Percentiles rank a stretch among this genome's conserved stretches.
These are phyloP conservation scores for Eulemur coronatus DNA, from an alignment of 2,797 vertebrate genomes.

Conservation along the genomic window DNA sequence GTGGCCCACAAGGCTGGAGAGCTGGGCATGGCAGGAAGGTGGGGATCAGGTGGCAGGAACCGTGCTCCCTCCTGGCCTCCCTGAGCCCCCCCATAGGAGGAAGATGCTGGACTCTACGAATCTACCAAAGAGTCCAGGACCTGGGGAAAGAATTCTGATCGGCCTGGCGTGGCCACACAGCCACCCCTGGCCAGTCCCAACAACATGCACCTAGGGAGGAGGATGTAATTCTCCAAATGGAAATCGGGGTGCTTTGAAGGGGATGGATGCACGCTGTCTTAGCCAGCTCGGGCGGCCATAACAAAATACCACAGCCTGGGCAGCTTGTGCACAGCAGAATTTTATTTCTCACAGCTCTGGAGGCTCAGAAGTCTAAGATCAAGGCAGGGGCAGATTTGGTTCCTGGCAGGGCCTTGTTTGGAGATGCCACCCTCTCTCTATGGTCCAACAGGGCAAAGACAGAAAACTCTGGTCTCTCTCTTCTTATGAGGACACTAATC, in stretches of 20 bases:
- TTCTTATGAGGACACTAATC: not conserved
- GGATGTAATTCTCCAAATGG: not conserved
- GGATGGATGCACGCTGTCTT: not conserved
- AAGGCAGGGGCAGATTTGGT: accelerated
- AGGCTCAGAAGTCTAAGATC: not conserved
- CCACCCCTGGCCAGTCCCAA: not conserved
- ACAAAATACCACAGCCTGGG: not conserved
- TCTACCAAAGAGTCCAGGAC: not conserved
- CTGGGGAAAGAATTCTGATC: not conserved
- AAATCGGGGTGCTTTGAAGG: not conserved
- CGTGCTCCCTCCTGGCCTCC: not conserved
- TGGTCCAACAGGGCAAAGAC: not conserved
- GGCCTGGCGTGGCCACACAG: not conserved
- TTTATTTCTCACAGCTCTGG: not conserved
- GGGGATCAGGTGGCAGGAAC: not conserved
- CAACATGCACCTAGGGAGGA: not conserved
- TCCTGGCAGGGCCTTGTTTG: not conserved
- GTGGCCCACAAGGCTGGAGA: not conserved
- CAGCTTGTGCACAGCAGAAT: not conserved
- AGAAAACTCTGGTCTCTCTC: not conserved
- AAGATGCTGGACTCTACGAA: not conserved
- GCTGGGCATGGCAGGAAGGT: accelerated
- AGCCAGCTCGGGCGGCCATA: not conserved
- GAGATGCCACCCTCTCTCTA: not conserved
- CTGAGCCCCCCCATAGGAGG: accelerated